Evolutionary conservation across 1,140 invertebrate species (phyloP), one percentile per base, ranked within the genome.

Genomic region (Lepidurus packardi): DNA sequence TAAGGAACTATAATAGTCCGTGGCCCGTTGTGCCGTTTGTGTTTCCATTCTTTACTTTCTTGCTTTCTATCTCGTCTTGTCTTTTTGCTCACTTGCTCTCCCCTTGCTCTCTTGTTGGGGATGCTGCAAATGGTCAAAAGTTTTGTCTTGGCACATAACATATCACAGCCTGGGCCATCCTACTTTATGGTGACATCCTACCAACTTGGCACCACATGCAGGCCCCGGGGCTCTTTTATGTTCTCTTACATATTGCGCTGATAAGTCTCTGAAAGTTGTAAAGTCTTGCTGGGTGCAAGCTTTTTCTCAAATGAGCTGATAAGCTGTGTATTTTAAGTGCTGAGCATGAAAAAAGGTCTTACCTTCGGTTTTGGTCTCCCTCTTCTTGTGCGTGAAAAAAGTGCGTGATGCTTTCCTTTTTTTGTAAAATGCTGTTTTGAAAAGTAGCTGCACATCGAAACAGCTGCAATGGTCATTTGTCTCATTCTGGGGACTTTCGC

Each of bases 141-240:
- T 34, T 34, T 34, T 34, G 34, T 4, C 53, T 65, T 21, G 53
- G 53, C 53, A 65, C 53, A 65, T 65, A 65, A 65, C 53, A 21
- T 65, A 65, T 65, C 53, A 65, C 53, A 65, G 16, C 34, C 21
- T 13, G 53, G 53, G 21, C 53, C 53, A 65, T 65, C 13, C 53
- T 65, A 8, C 16, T 65, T 65, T 65, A 65, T 65, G 53, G 53
- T 65, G 53, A 65, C 53, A 65, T 65, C 53, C 53, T 21, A 65
- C 16, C 53, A 65, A 65, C 9, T 65, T 65, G 53, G 53, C 53
- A 65, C 53, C 53, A 65, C 53, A 65, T 21, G 53, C 53, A 65
- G 53, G 53, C 16, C 16, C 53, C 53, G 21, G 53, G 34, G 34
- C 34, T 2, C 53, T 65, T 65, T 65, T 65, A 65, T 65, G 53